phyloP scores from a whole-genome alignment of 2,797 vertebrate genomes.

The Paramormyrops hopkinsi region DNA sequence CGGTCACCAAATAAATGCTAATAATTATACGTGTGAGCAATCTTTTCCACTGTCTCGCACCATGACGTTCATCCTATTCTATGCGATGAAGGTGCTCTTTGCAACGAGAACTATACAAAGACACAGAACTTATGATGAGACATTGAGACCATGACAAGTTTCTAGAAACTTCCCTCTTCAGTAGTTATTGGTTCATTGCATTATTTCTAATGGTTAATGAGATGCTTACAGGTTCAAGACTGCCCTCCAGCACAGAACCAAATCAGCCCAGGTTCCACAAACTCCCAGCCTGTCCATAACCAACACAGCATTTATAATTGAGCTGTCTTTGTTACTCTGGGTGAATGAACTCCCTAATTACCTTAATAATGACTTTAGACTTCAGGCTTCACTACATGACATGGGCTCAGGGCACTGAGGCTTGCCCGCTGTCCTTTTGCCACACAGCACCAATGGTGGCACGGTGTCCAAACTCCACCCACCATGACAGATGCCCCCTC shows the following conservation, averaged over 20 bases:
- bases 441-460: background rate
- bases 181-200: background rate
- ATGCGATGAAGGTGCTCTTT: background rate
- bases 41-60: constrained; percentile 9
- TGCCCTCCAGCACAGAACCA: background rate
- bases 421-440: background rate
- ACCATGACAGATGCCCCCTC: background rate
- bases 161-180: background rate
- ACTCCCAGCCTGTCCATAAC: background rate
- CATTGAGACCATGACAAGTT: no score
- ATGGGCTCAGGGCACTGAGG: background rate
- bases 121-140: background rate
- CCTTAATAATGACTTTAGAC: constrained; percentile 3
- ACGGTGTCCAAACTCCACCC: background rate
- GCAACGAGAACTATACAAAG: background rate
- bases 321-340: background rate
- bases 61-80: background rate
- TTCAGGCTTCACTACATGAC: background rate
- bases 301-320: background rate
- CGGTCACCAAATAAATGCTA: constrained; percentile 11
- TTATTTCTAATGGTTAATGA: background rate
- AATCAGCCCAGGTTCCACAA: background rate
- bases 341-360: background rate
- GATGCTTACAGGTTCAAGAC: background rate
- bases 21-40: background rate